Evolutionary conservation across 2,113 vertebrate genomes (phyloP).

Genomic region (Pampusana beccarii): DNA sequence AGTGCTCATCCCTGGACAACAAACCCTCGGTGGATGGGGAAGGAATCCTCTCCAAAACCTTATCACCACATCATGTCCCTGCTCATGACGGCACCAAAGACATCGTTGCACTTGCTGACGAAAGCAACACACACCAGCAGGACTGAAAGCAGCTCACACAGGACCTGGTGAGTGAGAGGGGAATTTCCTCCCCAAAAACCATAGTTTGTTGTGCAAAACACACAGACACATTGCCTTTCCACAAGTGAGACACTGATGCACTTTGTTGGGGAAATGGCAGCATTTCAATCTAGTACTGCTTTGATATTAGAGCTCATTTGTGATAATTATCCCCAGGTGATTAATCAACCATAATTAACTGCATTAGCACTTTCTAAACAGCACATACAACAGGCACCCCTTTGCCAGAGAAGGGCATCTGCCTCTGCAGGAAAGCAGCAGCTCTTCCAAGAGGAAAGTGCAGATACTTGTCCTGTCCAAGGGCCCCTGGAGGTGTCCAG

Average conservation of each 20-base stretch:
- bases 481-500: not conserved
- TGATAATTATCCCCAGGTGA: conserved; percentile 45
- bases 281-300: not conserved
- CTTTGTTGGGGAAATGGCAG: not conserved
- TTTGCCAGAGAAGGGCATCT: not conserved
- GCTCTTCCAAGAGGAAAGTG: not conserved
- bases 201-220: not conserved
- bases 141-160: not conserved
- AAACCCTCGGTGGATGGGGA: not conserved
- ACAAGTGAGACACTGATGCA: not conserved
- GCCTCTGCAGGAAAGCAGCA: not conserved
- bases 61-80: not conserved
- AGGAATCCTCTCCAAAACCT: not conserved
- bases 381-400: not conserved
- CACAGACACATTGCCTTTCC: not conserved
- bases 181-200: not conserved
- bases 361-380: conserved; percentile 22
- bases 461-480: not conserved
- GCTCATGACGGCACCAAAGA: fast-evolving
- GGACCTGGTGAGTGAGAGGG: not conserved
- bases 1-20: not conserved
- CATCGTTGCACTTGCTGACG: not conserved
- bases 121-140: not conserved
- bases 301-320: not conserved
- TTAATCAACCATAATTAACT: conserved; percentile 44